Conservation (phyloP, 2,888 invertebrate species). For the Osmoderma eremita region DNA sequence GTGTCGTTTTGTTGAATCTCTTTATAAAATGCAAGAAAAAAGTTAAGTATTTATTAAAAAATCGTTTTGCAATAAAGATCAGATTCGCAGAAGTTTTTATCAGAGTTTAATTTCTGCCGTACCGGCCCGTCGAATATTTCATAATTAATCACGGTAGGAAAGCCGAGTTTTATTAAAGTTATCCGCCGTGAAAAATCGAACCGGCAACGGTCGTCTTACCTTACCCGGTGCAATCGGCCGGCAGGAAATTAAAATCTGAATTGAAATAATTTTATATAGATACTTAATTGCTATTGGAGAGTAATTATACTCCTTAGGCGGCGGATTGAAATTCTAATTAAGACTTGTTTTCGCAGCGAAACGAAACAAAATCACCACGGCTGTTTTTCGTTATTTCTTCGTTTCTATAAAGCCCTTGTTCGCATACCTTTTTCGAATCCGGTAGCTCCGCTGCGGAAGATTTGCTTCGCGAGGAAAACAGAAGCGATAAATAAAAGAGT, state of each 20-base stretch:
- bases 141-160: slow-evolving; percentile 26
- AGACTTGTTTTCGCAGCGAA: slow-evolving; percentile 52
- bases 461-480: slow-evolving; percentile 1
- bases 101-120: slow-evolving; percentile 9
- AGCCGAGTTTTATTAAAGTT: slow-evolving; percentile 28
- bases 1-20: no score
- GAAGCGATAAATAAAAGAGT: slow-evolving; percentile 10
- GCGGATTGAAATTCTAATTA: slow-evolving; percentile 55
- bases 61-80: not conserved
- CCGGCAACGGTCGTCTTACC: slow-evolving; percentile 1
- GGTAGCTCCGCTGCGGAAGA: not conserved
- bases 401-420: slow-evolving; percentile 10
- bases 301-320: slow-evolving; percentile 53
- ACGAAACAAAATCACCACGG: slow-evolving; percentile 29
- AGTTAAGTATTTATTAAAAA: not conserved
- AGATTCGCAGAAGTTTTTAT: not conserved
- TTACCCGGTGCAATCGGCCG: not conserved
- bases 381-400: slow-evolving; percentile 16
- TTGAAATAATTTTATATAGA: slow-evolving; percentile 61
- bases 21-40: no score
- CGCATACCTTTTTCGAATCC: not conserved
- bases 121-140: slow-evolving; percentile 4
- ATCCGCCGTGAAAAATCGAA: slow-evolving; percentile 20
- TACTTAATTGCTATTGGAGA: slow-evolving; percentile 58
- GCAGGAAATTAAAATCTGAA: slow-evolving; percentile 49